Percentiles rank a stretch among this genome's conserved stretches.
phyloP scores from a whole-genome alignment of 2,113 vertebrate species.

The Hymenochirus boettgeri region DNA sequence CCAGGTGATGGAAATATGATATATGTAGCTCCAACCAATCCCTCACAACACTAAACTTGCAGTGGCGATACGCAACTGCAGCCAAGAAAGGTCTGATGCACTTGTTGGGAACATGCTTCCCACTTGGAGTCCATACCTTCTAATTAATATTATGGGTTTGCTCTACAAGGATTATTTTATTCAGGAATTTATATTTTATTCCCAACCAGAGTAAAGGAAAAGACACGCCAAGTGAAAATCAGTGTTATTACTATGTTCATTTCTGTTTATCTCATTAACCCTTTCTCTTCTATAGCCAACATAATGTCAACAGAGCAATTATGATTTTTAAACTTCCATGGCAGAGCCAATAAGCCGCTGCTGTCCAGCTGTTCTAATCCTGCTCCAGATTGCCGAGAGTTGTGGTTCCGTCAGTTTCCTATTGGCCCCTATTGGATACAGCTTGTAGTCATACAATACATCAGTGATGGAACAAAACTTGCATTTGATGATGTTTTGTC shows the following conservation, averaged over 20 bases:
- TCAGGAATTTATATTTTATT: constrained; percentile 30
- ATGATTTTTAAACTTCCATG: neutral
- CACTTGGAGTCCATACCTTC: neutral
- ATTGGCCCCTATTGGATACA: too few species aligned
- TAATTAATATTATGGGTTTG: constrained; percentile 13
- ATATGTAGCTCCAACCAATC: too few species aligned
- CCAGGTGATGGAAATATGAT: too few species aligned
- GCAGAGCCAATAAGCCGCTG: neutral
- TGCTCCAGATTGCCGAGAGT: neutral
- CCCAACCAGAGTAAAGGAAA: constrained; percentile 24
- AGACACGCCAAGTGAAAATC: constrained; percentile 12
- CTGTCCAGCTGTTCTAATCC: neutral
- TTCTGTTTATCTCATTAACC: constrained; percentile 8
- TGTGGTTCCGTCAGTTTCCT: too few species aligned
- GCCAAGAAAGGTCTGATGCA: neutral
- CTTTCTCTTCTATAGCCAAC: neutral
- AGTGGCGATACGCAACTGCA: too few species aligned
- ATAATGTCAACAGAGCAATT: neutral
- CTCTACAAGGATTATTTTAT: constrained; percentile 20
- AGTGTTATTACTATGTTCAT: neutral
- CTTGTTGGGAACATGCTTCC: neutral
- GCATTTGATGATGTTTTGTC: too few species aligned
- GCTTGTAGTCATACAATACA: too few species aligned
- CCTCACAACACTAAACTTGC: too few species aligned
- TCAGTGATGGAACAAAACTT: neutral